Percentiles rank a stretch among this genome's conserved stretches.
Conservation (phyloP, 2,113 vertebrate species). For the Brienomyrus brachyistius region DNA sequence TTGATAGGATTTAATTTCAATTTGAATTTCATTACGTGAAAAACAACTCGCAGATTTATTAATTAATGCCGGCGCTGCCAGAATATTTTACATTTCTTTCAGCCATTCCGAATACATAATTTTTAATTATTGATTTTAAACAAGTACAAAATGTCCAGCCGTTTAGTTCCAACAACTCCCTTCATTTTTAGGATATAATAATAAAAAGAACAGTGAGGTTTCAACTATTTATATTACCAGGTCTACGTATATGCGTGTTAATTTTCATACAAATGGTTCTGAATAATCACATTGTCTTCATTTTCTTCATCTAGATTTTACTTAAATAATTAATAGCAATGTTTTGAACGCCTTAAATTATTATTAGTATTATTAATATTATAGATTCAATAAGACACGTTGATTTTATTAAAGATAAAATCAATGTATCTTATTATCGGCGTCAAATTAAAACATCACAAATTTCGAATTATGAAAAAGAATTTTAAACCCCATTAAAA, state of each 20-base stretch:
- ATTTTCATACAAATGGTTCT: neutral
- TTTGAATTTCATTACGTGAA: neutral
- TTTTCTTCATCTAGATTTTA: neutral
- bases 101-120: neutral
- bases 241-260: neutral
- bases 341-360: neutral
- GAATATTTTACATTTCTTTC: neutral
- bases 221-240: neutral
- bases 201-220: neutral
- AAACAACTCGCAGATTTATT: neutral
- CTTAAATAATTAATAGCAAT: neutral
- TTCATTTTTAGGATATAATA: neutral
- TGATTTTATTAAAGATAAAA: neutral
- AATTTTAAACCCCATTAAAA: neutral
- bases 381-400: neutral
- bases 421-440: neutral
- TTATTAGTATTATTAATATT: neutral
- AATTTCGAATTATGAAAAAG: neutral
- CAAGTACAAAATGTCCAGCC: neutral
- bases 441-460: neutral
- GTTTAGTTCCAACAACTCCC: neutral
- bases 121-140: neutral
- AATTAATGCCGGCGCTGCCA: neutral
- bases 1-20: neutral
- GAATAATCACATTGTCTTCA: constrained; percentile 1